phyloP scores from a whole-genome alignment of 2,888 invertebrate species.

The Patella ulyssiponensis region DNA sequence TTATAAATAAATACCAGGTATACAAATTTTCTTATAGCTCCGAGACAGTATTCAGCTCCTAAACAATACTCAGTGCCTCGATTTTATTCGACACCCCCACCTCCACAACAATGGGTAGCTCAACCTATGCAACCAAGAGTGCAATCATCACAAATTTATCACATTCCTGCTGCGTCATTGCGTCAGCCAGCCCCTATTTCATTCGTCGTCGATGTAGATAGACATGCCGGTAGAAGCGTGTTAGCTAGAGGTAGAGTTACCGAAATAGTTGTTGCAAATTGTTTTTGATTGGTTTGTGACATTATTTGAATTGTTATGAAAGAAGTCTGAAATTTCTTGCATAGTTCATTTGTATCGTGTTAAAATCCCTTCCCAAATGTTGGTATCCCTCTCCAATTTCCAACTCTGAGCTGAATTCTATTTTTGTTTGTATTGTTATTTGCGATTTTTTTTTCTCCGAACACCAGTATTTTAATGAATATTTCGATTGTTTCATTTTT shows the following conservation, averaged over 20 bases:
- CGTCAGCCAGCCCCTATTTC: conserved; percentile 40
- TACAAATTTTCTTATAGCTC: too few relatives aligned
- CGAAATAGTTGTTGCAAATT: neutral
- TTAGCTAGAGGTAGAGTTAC: conserved; percentile 39
- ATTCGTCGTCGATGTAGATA: conserved; percentile 47
- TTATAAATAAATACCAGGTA: too few relatives aligned
- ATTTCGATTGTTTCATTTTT: neutral
- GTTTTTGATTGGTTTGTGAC: neutral
- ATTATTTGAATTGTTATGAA: neutral
- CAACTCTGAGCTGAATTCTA: too few relatives aligned
- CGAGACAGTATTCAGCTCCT: too few relatives aligned
- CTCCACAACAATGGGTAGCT: conserved; percentile 6
- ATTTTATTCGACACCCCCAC: conserved; percentile 3
- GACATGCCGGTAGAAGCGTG: conserved; percentile 40
- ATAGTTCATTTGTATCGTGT: neutral
- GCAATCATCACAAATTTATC: neutral
- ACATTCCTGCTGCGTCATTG: conserved; percentile 31
- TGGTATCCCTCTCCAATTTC: neutral
- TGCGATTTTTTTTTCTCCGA: conserved; percentile 1
- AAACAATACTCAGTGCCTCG: neutral
- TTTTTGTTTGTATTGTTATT: too few relatives aligned
- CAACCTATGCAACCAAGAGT: neutral
- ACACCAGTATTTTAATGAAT: neutral
- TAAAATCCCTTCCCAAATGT: neutral
- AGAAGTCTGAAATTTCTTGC: conserved; percentile 5